Evolutionary conservation across 2,113 vertebrate genomes (phyloP).

Genomic region (Lycaon pictus): DNA sequence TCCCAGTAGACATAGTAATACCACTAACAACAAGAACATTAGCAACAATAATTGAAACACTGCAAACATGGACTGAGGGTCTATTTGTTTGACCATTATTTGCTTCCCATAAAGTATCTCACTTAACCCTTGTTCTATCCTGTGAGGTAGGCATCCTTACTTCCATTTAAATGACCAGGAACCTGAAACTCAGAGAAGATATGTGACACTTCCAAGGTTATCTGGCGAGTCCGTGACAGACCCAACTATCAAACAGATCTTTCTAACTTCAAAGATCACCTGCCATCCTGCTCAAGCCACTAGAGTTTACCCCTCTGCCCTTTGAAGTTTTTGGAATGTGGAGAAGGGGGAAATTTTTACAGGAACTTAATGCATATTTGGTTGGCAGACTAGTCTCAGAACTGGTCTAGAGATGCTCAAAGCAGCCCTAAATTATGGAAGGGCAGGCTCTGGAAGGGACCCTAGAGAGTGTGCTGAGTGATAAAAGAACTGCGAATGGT

Average conservation of each 20-base stretch:
- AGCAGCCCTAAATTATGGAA: neutral
- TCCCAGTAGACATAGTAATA: neutral
- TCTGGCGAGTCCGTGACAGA: neutral
- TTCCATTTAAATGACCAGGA: neutral
- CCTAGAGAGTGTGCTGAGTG: fast-evolving
- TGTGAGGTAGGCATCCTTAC: neutral
- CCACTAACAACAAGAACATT: neutral
- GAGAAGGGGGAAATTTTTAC: neutral
- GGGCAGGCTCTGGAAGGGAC: neutral
- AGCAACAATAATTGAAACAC: neutral
- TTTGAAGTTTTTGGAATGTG: neutral
- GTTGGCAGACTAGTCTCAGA: neutral
- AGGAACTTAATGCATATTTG: neutral
- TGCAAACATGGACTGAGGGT: neutral
- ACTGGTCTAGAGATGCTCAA: neutral
- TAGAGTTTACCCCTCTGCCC: neutral
- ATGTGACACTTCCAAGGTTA: neutral
- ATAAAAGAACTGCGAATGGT: neutral
- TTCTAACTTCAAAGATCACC: neutral
- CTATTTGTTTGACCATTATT: neutral
- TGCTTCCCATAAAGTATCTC: neutral
- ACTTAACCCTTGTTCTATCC: neutral
- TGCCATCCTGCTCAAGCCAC: neutral
- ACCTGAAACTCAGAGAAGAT: slow-evolving; percentile 12
- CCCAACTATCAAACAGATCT: neutral